These are phyloP conservation scores for Tenthredo notha DNA, from an alignment of 2,888 invertebrate genomes.

Conservation along the genomic window DNA sequence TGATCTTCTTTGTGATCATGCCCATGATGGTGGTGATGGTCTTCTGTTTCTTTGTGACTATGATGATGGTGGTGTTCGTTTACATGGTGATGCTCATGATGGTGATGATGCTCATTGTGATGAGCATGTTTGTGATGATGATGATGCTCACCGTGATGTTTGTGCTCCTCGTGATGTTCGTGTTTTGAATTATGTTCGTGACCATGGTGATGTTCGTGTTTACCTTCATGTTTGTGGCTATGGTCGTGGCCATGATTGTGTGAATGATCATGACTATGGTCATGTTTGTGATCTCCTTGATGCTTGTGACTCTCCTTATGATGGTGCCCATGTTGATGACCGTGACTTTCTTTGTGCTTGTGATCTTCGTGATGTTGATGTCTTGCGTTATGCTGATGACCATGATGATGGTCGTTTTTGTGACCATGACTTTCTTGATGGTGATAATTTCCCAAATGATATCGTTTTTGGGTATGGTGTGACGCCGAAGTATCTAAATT, in stretches of 20 bases:
- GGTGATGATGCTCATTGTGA: conserved; percentile 72
- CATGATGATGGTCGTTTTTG: conserved; percentile 45
- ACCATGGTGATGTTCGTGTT: conserved; percentile 68
- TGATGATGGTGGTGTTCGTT: conserved; percentile 73
- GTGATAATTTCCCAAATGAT: conserved; percentile 44
- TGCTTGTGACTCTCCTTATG: conserved; percentile 59
- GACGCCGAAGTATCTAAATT: conserved; percentile 54
- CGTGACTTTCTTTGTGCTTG: conserved; percentile 62
- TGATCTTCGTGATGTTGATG: conserved; percentile 62
- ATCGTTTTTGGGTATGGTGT: conserved; percentile 58
- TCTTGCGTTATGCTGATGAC: conserved; percentile 63
- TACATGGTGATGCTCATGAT: conserved; percentile 71
- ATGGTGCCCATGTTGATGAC: conserved; percentile 66
- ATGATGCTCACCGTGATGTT: conserved; percentile 70
- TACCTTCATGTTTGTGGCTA: conserved; percentile 67
- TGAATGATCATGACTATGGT: conserved; percentile 63
- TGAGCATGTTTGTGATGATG: conserved; percentile 71
- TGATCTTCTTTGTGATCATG: conserved; percentile 72
- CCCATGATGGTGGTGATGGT: conserved; percentile 71
- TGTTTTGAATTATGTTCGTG: conserved; percentile 70
- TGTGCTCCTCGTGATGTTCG: conserved; percentile 69
- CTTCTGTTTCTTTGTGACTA: conserved; percentile 70
- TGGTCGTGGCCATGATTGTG: conserved; percentile 66
- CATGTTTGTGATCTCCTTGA: conserved; percentile 63
- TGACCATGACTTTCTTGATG: conserved; percentile 60